Evolutionary conservation across 64 coral and sea anemone genomes (phyloP).

Genomic region (Pocillopora damicornis): DNA sequence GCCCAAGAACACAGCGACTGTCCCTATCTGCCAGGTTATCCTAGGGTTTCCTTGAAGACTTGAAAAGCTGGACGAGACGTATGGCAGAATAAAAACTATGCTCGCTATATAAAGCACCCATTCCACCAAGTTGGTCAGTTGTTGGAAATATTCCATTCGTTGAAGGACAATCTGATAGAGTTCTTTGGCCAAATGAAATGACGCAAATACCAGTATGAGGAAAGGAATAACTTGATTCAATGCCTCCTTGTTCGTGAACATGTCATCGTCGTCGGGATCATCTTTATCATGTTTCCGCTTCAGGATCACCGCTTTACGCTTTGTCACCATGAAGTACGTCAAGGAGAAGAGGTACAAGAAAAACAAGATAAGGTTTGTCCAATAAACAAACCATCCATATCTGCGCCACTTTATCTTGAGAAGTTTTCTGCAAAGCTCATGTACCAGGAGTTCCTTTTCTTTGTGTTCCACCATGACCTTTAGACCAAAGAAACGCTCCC

Average conservation of each 20-base stretch:
- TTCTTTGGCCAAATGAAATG: slow-evolving; percentile 50
- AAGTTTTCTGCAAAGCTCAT: slow-evolving; percentile 54
- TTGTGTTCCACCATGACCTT: slow-evolving; percentile 45
- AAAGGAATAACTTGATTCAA: neutral
- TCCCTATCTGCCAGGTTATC: slow-evolving; percentile 46
- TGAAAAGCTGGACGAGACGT: neutral
- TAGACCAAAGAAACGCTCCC: slow-evolving; percentile 25
- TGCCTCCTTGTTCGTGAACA: slow-evolving; percentile 12
- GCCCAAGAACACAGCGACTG: slow-evolving; percentile 45
- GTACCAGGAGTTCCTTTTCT: slow-evolving; percentile 45
- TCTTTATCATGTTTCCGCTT: neutral
- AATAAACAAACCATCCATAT: slow-evolving; percentile 54
- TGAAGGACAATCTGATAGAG: slow-evolving; percentile 33
- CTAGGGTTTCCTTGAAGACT: slow-evolving; percentile 8
- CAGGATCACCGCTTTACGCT: slow-evolving; percentile 17
- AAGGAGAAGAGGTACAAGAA: slow-evolving; percentile 22
- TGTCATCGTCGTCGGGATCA: neutral
- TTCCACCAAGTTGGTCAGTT: slow-evolving; percentile 48
- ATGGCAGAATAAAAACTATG: slow-evolving; percentile 44
- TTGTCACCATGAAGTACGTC: slow-evolving; percentile 13
- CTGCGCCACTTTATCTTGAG: slow-evolving; percentile 53
- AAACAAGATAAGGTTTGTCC: slow-evolving; percentile 40
- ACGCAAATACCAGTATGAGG: slow-evolving; percentile 28
- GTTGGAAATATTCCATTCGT: slow-evolving; percentile 35
- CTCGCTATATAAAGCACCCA: slow-evolving; percentile 40